Conservation (phyloP, 2,797 vertebrate species). For the Lutjanus campechanus region DNA sequence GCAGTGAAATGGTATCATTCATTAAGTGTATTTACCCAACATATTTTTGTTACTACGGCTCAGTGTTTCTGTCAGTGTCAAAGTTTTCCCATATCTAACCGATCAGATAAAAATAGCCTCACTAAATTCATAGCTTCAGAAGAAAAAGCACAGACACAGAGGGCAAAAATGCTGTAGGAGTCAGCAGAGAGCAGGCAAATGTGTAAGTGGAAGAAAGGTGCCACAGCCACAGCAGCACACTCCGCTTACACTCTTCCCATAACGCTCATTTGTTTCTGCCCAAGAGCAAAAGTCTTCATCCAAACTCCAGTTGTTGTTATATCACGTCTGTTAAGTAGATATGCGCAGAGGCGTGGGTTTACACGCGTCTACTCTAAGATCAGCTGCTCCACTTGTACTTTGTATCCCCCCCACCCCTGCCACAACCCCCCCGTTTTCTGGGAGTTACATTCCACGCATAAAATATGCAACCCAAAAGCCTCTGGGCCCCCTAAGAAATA, state of each 20-base stretch:
- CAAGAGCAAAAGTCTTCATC: constrained; percentile 39
- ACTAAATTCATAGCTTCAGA: constrained; percentile 18
- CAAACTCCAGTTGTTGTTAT: constrained; percentile 40
- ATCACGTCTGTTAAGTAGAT: constrained; percentile 35
- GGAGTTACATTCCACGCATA: constrained; percentile 82
- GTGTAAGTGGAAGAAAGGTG: constrained; percentile 43
- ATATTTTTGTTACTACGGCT: not conserved
- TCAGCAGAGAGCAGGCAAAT: constrained; percentile 72
- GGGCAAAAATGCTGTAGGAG: constrained; percentile 64
- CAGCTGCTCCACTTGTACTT: constrained; percentile 68
- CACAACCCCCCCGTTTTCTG: constrained; percentile 62
- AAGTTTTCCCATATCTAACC: not conserved
- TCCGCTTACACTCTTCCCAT: constrained; percentile 20
- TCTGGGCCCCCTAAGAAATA: constrained; percentile 81
- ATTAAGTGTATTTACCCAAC: constrained; percentile 6
- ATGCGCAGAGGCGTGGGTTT: constrained; percentile 39
- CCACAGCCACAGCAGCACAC: constrained; percentile 14
- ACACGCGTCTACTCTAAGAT: constrained; percentile 64
- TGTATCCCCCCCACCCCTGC: constrained; percentile 2
- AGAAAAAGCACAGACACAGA: constrained; percentile 40
- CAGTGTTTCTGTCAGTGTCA: constrained; percentile 11
- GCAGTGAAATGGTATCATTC: constrained; percentile 19
- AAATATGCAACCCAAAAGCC: constrained; percentile 83
- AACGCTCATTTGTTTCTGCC: constrained; percentile 42
- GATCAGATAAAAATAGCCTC: constrained; percentile 2